Evolutionary conservation across 2,113 vertebrate species (phyloP).

Genomic region (Microcebus lehilahytsara): DNA sequence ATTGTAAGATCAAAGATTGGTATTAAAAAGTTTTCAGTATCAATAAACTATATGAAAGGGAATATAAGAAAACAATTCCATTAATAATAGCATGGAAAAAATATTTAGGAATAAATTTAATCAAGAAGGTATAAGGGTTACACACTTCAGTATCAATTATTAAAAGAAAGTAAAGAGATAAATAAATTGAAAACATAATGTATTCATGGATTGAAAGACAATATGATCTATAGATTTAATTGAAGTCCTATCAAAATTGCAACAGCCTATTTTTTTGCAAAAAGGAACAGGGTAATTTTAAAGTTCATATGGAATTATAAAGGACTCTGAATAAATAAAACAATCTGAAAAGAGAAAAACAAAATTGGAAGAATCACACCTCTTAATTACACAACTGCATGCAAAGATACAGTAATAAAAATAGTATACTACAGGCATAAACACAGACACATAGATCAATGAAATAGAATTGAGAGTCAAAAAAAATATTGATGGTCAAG

Average conservation of each 20-base stretch:
- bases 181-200: not conserved
- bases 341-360: not conserved
- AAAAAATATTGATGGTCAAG: not conserved
- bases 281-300: not conserved
- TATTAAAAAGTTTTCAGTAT: not conserved
- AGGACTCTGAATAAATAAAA: not conserved
- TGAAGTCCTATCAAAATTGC: not conserved
- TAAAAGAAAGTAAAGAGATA: not conserved
- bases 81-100: not conserved
- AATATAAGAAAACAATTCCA: not conserved
- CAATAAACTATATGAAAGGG: not conserved
- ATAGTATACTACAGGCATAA: not conserved
- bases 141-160: not conserved
- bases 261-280: not conserved
- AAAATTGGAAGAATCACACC: not conserved
- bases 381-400: not conserved
- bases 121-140: not conserved
- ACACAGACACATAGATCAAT: not conserved
- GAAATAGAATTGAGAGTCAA: not conserved
- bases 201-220: not conserved
- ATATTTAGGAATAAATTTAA: not conserved
- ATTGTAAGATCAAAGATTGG: not conserved
- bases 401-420: not conserved
- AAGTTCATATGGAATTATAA: not conserved
- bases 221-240: not conserved